Evolutionary conservation across 2,797 vertebrate genomes (phyloP).

Genomic region (Channa striata): DNA sequence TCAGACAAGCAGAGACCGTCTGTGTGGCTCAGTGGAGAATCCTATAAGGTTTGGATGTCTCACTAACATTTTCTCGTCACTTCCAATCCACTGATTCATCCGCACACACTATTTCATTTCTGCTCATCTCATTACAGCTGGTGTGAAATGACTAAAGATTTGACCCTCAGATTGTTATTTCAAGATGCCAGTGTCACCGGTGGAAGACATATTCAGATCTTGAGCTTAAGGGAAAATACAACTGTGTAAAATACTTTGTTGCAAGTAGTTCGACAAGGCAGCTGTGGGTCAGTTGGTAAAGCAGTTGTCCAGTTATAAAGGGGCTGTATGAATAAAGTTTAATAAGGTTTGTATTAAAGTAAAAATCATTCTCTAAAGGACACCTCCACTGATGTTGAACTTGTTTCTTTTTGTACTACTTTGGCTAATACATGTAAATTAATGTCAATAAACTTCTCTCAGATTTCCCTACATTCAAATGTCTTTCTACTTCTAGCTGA

Average conservation of each 20-base stretch:
- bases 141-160: constrained; percentile 19
- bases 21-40: constrained; percentile 31
- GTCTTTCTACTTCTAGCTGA: no score
- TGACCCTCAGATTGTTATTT: constrained; percentile 1
- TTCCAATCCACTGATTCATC: constrained; percentile 33
- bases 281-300: no score
- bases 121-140: background rate
- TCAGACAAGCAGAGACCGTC: constrained; percentile 49
- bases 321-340: no score
- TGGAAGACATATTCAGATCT: background rate
- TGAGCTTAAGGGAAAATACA: background rate
- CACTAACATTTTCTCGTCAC: constrained; percentile 21
- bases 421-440: no score
- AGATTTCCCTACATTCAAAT: no score
- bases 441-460: no score
- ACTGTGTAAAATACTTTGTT: background rate
- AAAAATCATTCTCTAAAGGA: no score
- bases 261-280: no score
- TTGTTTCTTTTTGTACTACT: no score
- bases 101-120: constrained; percentile 20
- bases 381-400: no score
- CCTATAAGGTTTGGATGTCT: constrained; percentile 37
- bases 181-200: background rate
- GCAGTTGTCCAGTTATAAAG: no score
- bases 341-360: no score